Evolutionary conservation across 2,113 vertebrate genomes (phyloP), one percentile per base, ranked within the genome.

Genomic region (Pseudolaguvia tuberculata): DNA sequence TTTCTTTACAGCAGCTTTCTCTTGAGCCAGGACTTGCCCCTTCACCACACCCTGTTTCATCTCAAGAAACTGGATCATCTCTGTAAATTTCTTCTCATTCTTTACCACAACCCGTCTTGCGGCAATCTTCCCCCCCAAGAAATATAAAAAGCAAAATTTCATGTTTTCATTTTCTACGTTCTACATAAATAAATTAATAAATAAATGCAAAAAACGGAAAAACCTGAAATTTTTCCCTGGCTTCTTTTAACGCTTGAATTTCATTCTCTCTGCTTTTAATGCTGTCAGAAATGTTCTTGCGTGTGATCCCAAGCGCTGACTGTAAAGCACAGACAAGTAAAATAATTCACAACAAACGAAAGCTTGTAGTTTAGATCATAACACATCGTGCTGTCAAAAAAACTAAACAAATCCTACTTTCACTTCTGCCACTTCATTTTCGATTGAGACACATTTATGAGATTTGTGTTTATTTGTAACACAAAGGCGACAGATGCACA

Each of bases 401-500:
- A 11, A 14, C 11, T n/a, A 5, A 63, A n/a, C 18, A 61, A 45
- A 25, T 25, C 70, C 31, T 58, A 78, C 79, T 27, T 78, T 45
- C 10, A 27, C 57, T n/a, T 70, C 42, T 4, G 18, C 50, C 50
- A 77, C 70, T 25, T 74, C 70, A 3, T 13, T 5, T 14, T 52
- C 50, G 6, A 78, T 27, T 18, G 59, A 21, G 23, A 78, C 61
- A 47, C 71, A 53, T 17, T 71, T 35, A 29, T 81, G 79, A 15
- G 27, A 35, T 31, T 23, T 75, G 47, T 81, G 79, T 35, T 78
- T 52, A 21, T 72, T 53, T 27, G n/a, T 71, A 35, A 81, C 70
- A 52, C 79, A 81, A 71, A 75, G 47, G 52, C 75, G 58, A 48
- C 79, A 81, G 45, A 81, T 75, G 59, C 59, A 81, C 53, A 20